Percentiles rank a stretch among this genome's conserved stretches.
Conservation (phyloP, 2,888 invertebrate species). For the Oxytorus armatus region DNA sequence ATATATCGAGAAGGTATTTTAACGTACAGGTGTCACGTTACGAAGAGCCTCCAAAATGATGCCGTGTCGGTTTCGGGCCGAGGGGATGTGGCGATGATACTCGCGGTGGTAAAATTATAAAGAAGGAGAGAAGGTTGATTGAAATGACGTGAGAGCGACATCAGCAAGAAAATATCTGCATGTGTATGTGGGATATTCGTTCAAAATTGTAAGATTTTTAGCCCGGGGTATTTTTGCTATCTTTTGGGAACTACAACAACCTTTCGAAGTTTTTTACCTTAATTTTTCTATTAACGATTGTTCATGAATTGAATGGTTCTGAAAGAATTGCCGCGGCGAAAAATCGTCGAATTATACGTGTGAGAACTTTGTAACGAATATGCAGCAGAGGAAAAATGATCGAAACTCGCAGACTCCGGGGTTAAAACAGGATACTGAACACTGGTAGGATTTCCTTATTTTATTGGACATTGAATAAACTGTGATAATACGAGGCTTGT, state of each 20-base stretch:
- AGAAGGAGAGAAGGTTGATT: constrained; percentile 54
- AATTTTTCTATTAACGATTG: too few species aligned
- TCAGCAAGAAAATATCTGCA: constrained; percentile 41
- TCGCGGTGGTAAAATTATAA: constrained; percentile 62
- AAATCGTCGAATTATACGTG: too few species aligned
- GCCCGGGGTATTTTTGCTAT: not conserved
- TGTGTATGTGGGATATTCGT: constrained; percentile 18
- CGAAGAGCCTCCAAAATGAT: constrained; percentile 55
- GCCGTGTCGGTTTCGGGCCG: constrained; percentile 39
- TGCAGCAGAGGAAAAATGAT: too few species aligned
- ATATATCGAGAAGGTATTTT: not conserved
- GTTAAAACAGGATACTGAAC: too few species aligned
- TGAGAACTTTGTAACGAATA: too few species aligned
- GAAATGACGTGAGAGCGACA: constrained; percentile 42
- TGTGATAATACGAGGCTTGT: not conserved
- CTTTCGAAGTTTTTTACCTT: too few species aligned
- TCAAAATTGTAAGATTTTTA: not conserved
- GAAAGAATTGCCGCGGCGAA: too few species aligned
- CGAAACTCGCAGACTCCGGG: too few species aligned
- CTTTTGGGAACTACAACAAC: too few species aligned
- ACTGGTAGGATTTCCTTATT: not conserved
- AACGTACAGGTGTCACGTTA: constrained; percentile 13
- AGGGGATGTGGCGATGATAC: constrained; percentile 19
- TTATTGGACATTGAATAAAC: not conserved
- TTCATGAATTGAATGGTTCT: too few species aligned